phyloP scores from a whole-genome alignment of 1,140 invertebrate genomes.

The Leptinotarsa texana region DNA sequence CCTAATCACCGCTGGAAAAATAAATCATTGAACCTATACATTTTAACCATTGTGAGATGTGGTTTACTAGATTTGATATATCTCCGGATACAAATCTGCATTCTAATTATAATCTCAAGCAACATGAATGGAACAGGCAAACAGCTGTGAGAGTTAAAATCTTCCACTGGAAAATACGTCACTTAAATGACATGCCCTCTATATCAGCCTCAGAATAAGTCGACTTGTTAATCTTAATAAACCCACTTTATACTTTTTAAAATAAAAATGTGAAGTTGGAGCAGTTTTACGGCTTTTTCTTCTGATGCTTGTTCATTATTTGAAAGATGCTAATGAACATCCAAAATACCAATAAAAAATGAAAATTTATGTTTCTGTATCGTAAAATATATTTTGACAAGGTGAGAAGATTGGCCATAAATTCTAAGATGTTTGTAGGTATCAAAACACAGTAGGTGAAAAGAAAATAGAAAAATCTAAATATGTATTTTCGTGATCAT shows the following conservation, averaged over 20 bases:
- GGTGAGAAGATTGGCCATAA: conserved; percentile 17
- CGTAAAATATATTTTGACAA: conserved; percentile 16
- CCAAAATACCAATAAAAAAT: conserved; percentile 10
- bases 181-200: conserved; percentile 34
- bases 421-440: not conserved
- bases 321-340: conserved; percentile 20
- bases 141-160: conserved; percentile 38
- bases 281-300: conserved; percentile 20
- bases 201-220: conserved; percentile 30
- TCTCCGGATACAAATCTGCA: conserved; percentile 26
- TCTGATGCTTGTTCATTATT: conserved; percentile 16
- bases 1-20: conserved; percentile 1
- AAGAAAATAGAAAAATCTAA: not conserved
- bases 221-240: conserved; percentile 27
- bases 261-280: conserved; percentile 25
- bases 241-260: conserved; percentile 28
- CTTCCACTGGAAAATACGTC: conserved; percentile 33
- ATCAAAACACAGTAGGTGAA: conserved; percentile 5
- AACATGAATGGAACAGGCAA: conserved; percentile 35
- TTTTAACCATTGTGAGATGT: conserved; percentile 26
- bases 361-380: not conserved
- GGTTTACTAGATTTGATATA: conserved; percentile 36
- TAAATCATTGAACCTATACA: not conserved
- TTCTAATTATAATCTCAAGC: conserved; percentile 35
- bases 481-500: not conserved